Evolutionary conservation across 2,797 vertebrate genomes (phyloP).

Genomic region (Cossypha niveicapilla): DNA sequence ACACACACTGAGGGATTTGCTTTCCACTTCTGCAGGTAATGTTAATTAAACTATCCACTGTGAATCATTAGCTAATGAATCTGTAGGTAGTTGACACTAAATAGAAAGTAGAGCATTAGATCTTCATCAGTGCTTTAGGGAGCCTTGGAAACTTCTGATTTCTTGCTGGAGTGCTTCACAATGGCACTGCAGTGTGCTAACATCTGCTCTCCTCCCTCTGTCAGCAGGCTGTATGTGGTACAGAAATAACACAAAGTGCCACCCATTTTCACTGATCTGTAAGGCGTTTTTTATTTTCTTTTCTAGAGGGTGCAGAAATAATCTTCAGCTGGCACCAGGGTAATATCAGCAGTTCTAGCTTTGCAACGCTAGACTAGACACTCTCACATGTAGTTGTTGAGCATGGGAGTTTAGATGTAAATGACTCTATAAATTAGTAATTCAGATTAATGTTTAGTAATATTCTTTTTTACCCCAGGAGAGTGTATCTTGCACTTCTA

Average conservation of each 20-base stretch:
- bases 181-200: slow-evolving; percentile 12
- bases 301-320: slow-evolving; percentile 36
- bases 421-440: neutral
- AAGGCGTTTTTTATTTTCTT: neutral
- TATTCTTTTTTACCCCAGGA: neutral
- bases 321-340: slow-evolving; percentile 26
- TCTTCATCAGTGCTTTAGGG: neutral
- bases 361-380: neutral
- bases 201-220: slow-evolving; percentile 56
- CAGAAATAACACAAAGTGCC: slow-evolving; percentile 48
- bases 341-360: neutral
- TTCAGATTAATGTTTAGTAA: neutral
- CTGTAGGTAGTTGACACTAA: neutral
- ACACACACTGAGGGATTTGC: neutral
- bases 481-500: neutral
- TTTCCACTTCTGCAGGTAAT: neutral
- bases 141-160: slow-evolving; percentile 2
- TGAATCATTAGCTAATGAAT: slow-evolving; percentile 13
- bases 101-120: neutral
- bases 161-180: neutral
- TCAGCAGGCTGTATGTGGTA: slow-evolving; percentile 2
- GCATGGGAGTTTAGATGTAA: neutral
- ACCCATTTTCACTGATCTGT: slow-evolving; percentile 16
- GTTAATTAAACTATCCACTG: neutral
- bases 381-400: neutral